Conservation (phyloP, 2,888 invertebrate species). For the Oscheius sp. region DNA sequence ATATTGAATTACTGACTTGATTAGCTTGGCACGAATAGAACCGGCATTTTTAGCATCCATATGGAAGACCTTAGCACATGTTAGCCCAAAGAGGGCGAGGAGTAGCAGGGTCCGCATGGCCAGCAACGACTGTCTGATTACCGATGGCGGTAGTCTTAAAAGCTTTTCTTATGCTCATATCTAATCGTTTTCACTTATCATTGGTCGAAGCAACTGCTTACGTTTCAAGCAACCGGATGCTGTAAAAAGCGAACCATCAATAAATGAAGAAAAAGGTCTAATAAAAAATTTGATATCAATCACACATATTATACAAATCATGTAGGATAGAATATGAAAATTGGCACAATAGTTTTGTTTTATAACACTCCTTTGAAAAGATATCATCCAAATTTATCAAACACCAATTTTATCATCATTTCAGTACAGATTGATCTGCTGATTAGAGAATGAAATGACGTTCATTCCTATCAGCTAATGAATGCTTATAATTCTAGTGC, state of each 20-base stretch:
- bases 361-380: too few relatives aligned
- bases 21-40: slow-evolving; percentile 46
- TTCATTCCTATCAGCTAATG: too few relatives aligned
- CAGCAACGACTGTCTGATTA: neutral
- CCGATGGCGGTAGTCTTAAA: neutral
- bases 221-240: neutral
- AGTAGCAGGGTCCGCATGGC: slow-evolving; percentile 46
- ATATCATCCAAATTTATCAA: too few relatives aligned
- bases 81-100: slow-evolving; percentile 52
- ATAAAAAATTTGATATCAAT: too few relatives aligned
- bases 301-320: too few relatives aligned
- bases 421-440: too few relatives aligned
- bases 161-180: neutral
- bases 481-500: too few relatives aligned
- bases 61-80: slow-evolving; percentile 43
- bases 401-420: too few relatives aligned
- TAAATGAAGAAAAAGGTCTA: too few relatives aligned
- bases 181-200: neutral
- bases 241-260: neutral
- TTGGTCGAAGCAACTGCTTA: neutral
- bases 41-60: slow-evolving; percentile 41
- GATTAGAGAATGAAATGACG: too few relatives aligned
- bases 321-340: too few relatives aligned
- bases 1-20: slow-evolving; percentile 36
- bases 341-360: too few relatives aligned